A percentile compares a stretch with the other conserved stretches of the same genome.
Conservation (phyloP, 2,797 vertebrate species). For the Gambelia wislizenii region DNA sequence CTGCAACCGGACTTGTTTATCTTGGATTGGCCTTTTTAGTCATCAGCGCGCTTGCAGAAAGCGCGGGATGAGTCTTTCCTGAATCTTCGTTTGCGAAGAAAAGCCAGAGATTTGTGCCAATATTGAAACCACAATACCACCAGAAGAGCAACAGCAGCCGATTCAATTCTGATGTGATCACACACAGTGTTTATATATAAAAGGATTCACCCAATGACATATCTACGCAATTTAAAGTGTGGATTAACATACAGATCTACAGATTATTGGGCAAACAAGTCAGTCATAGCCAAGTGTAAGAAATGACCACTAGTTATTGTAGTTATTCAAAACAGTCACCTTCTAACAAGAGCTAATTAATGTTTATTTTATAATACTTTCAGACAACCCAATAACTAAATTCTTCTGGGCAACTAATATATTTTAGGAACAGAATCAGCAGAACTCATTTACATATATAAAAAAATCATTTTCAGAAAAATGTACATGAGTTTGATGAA, state of each 20-base stretch:
- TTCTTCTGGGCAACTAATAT: not conserved
- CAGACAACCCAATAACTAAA: not conserved
- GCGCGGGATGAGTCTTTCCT: no score
- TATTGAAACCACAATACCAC: not conserved
- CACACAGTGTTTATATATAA: not conserved
- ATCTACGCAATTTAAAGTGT: not conserved
- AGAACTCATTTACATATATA: not conserved
- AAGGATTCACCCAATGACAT: not conserved
- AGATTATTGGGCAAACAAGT: not conserved
- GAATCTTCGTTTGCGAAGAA: no score
- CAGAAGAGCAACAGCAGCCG: not conserved
- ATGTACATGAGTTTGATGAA: not conserved
- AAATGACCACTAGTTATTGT: not conserved
- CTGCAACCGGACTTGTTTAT: no score
- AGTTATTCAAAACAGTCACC: not conserved
- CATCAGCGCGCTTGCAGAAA: no score
- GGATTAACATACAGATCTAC: not conserved
- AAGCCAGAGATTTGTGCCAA: not conserved
- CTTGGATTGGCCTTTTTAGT: no score
- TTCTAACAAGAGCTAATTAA: not conserved
- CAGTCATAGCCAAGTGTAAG: not conserved
- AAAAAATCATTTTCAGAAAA: not conserved
- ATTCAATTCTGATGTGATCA: not conserved
- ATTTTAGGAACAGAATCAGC: not conserved
- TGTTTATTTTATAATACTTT: not conserved